Conservation (phyloP, 2,888 invertebrate species). For the Acronicta leporina region DNA sequence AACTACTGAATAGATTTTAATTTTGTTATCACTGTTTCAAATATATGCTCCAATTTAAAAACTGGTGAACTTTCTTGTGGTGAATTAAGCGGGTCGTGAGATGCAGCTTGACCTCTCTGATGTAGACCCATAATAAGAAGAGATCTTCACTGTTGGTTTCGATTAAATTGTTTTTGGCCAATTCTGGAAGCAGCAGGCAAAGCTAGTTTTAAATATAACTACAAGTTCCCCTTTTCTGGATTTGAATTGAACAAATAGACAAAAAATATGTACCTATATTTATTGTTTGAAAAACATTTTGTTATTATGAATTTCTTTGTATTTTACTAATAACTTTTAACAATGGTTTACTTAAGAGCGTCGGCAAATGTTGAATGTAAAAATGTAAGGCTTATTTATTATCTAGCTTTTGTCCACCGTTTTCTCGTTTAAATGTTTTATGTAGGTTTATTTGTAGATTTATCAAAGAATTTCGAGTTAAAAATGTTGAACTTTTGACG, state of each 20-base stretch:
- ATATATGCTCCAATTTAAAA: too few species aligned
- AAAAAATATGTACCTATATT: not conserved
- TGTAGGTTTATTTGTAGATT: conserved; percentile 1
- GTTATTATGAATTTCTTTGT: conserved; percentile 5
- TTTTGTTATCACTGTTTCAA: too few species aligned
- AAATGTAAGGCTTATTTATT: not conserved
- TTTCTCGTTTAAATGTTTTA: not conserved
- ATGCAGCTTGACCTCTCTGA: too few species aligned
- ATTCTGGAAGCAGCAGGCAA: too few species aligned
- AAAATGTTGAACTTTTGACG: not conserved
- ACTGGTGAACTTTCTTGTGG: too few species aligned
- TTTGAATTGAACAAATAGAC: conserved; percentile 18
- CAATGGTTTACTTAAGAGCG: conserved; percentile 21
- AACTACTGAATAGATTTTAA: too few species aligned
- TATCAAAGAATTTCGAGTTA: not conserved
- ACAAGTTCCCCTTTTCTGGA: not conserved
- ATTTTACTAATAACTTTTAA: conserved; percentile 27
- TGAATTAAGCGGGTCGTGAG: too few species aligned
- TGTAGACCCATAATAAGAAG: too few species aligned
- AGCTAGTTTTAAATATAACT: not conserved
- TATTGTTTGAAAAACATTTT: conserved; percentile 20
- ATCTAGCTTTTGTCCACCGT: conserved; percentile 1
- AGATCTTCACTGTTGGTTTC: too few species aligned
- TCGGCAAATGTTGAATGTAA: conserved; percentile 6
- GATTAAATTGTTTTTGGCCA: too few species aligned